Percentiles rank a stretch among this genome's conserved stretches.
phyloP scores from a whole-genome alignment of 2,113 vertebrate genomes.

The Perca fluviatilis region DNA sequence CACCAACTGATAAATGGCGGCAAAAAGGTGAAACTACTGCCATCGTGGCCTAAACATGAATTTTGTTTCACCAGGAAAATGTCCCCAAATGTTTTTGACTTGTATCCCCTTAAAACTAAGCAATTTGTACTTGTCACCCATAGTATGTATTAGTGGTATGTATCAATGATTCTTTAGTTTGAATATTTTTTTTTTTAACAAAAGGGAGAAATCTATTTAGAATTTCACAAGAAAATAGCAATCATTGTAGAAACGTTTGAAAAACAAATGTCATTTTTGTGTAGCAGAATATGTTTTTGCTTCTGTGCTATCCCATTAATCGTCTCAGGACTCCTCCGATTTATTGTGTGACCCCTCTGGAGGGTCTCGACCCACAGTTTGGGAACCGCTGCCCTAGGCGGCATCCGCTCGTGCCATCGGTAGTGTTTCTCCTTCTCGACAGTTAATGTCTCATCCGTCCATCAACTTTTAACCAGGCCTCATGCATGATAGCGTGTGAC shows the following conservation, averaged over 20 bases:
- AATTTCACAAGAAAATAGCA: not conserved
- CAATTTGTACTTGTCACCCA: not conserved
- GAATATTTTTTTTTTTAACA: not conserved
- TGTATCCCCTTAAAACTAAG: not conserved
- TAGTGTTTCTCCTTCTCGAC: conserved; percentile 34
- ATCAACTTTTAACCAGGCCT: conserved; percentile 63
- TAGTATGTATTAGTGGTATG: not conserved
- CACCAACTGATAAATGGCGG: not conserved
- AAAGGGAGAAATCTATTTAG: not conserved
- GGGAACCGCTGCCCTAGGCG: not conserved
- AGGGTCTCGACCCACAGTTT: not conserved
- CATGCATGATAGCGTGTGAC: conserved; percentile 56
- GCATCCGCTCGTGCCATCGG: conserved; percentile 33
- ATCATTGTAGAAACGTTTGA: not conserved
- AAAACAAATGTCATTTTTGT: not conserved
- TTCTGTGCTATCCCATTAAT: not conserved
- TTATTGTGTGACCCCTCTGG: not conserved
- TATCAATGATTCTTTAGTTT: not conserved
- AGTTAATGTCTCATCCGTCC: conserved; percentile 68
- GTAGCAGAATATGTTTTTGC: not conserved
- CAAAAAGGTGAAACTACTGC: not conserved
- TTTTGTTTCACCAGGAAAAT: not conserved
- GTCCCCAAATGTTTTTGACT: not conserved
- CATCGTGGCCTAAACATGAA: not conserved
- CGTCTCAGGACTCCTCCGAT: not conserved